Evolutionary conservation across 2,113 vertebrate genomes (phyloP).

Genomic region (Bagarius yarrelli): DNA sequence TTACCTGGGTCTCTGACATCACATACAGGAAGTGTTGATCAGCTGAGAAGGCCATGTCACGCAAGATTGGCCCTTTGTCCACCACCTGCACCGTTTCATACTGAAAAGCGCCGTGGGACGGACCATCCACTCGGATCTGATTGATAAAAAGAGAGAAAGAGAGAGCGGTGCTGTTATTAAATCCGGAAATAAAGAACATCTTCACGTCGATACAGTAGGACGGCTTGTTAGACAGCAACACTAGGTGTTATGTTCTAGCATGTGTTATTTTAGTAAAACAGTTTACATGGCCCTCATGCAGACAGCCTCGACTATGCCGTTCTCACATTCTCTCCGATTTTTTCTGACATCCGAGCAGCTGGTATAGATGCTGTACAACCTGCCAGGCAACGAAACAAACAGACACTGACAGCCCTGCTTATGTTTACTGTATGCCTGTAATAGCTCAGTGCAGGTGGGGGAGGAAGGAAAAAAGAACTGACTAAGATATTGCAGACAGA

Average conservation of each 20-base stretch:
- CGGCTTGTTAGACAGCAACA: slow-evolving; percentile 60
- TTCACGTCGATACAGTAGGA: slow-evolving; percentile 1
- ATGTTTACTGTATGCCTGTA: background rate
- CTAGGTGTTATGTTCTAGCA: slow-evolving; percentile 54
- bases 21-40: slow-evolving; percentile 90
- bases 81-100: slow-evolving; percentile 93
- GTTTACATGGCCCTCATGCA: slow-evolving; percentile 53
- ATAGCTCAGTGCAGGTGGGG: background rate
- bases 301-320: slow-evolving; percentile 30
- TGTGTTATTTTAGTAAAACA: slow-evolving; percentile 63
- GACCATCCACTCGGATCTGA: slow-evolving; percentile 91
- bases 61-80: slow-evolving; percentile 81
- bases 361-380: slow-evolving; percentile 16
- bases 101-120: slow-evolving; percentile 79
- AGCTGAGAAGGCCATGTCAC: slow-evolving; percentile 94
- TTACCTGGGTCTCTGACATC: slow-evolving; percentile 97
- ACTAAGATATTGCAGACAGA: background rate
- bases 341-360: slow-evolving; percentile 31
- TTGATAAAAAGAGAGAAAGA: background rate
- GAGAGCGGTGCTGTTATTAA: slow-evolving; percentile 4
- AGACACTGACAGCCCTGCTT: background rate
- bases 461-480: background rate
- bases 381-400: slow-evolving; percentile 18
- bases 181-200: background rate
- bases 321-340: slow-evolving; percentile 24